Evolutionary conservation across 2,113 vertebrate species (phyloP).

Genomic region (Scartelaos histophorus): DNA sequence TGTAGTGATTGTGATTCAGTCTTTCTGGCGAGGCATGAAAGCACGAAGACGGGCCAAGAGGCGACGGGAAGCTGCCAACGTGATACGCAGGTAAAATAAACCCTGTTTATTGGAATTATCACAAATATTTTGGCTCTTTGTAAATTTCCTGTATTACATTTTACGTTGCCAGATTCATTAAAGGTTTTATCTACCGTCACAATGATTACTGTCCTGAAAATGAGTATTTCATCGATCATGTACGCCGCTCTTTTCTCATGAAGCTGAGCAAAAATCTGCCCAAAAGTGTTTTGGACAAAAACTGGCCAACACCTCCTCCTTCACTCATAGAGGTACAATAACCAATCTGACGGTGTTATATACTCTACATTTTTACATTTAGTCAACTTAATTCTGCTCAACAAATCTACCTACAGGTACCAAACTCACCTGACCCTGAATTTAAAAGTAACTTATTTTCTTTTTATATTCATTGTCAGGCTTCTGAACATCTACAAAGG

Average conservation of each 20-base stretch:
- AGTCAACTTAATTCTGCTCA: no score
- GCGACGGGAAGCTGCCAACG: slow-evolving; percentile 86
- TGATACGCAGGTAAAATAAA: slow-evolving; percentile 84
- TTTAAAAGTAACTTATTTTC: neutral
- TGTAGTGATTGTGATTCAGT: slow-evolving; percentile 91
- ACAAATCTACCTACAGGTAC: no score
- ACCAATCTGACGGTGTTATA: neutral
- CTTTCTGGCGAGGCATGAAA: slow-evolving; percentile 93
- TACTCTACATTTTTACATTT: neutral
- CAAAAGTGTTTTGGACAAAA: slow-evolving; percentile 87
- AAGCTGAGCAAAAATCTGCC: slow-evolving; percentile 86
- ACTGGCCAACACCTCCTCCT: slow-evolving; percentile 87
- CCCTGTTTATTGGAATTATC: slow-evolving; percentile 13
- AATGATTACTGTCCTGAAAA: slow-evolving; percentile 88
- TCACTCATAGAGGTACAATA: slow-evolving; percentile 82
- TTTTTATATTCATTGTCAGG: slow-evolving; percentile 66
- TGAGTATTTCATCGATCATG: slow-evolving; percentile 90
- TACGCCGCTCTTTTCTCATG: slow-evolving; percentile 91
- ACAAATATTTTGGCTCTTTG: neutral
- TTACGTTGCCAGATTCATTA: slow-evolving; percentile 82
- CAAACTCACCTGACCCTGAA: no score
- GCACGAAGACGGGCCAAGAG: slow-evolving; percentile 87
- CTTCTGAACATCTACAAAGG: slow-evolving; percentile 83
- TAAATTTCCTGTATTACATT: neutral
- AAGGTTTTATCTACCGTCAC: slow-evolving; percentile 93